Evolutionary conservation across 2,113 vertebrate genomes (phyloP), one percentile per base, ranked within the genome.

Genomic region (Nannospalax galili): DNA sequence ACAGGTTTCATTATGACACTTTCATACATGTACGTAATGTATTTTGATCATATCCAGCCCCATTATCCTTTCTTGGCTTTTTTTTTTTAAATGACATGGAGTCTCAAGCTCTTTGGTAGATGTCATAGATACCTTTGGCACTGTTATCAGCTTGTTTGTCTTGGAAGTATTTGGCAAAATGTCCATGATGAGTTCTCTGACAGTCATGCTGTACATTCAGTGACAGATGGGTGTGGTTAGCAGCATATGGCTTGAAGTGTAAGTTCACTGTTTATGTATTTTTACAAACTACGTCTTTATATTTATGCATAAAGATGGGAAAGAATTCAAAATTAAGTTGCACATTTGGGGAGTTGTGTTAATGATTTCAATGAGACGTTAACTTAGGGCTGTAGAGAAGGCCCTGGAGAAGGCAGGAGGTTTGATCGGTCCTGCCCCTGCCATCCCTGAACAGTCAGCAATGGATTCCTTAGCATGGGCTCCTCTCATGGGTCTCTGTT

Each of bases 161-260:
- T 93, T 90, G 48, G 64, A 95, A 70, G n/a, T 22, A 16, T 56
- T 67, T 84, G 82, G 93, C 88, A 96, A 86, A 86, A n/a, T 74
- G 69, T 92, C 65, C 42, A 0, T 0, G 32, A 72, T 56, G 75
- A 73, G 52, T 40, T 88, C n/a, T 92, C 52, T 89, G 95, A 95
- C 78, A 86, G 85, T 17, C 84, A 52, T 17, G 67, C 19, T 93
- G 73, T 62, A n/a, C 87, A 72, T 77, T 80, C 74, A 85, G 87
- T 1, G 17, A 88, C 91, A 91, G 89, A 91, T 91, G 96, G 95
- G 96, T 91, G 96, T 95, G 95, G 96, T 81, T 87, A 24, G 75
- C 78, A 77, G 32, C 96, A 81, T 91, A 87, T 78, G 96, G 91
- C 65, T 86, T 2, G 0, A 15, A 48, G 84, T 65, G 74, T 74